Conservation (phyloP, 2,797 vertebrate species). For the Sorex maritimensis region DNA sequence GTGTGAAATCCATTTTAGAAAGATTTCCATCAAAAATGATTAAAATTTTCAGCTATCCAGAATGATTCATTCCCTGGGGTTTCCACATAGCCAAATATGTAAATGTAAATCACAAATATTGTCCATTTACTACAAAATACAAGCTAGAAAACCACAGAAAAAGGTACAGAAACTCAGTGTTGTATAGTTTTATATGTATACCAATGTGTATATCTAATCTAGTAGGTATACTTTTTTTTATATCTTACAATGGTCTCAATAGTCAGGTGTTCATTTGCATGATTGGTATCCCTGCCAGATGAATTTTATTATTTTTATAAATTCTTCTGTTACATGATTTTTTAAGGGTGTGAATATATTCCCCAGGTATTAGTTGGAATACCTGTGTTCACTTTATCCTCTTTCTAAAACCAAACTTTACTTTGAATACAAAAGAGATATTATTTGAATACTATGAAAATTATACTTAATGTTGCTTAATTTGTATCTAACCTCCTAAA, state of each 20-base stretch:
- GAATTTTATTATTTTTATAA: conserved; percentile 67
- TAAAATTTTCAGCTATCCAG: conserved; percentile 87
- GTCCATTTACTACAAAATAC: conserved; percentile 69
- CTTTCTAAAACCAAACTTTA: neutral
- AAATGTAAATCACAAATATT: conserved; percentile 84
- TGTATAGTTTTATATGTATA: neutral
- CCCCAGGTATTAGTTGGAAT: neutral
- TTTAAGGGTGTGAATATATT: neutral
- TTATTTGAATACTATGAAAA: conserved; percentile 13
- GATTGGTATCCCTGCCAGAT: neutral
- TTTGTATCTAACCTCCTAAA: conserved; percentile 53
- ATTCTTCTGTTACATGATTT: conserved; percentile 13
- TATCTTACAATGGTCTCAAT: neutral
- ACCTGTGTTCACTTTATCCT: neutral
- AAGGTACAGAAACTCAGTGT: neutral
- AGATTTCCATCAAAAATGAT: conserved; percentile 88
- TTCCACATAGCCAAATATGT: conserved; percentile 85
- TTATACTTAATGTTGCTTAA: conserved; percentile 22
- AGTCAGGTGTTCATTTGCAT: conserved; percentile 19
- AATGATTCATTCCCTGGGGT: conserved; percentile 85
- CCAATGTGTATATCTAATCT: neutral
- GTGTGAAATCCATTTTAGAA: conserved; percentile 88
- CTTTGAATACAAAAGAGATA: conserved; percentile 23
- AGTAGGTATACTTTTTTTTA: neutral
- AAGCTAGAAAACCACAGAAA: conserved; percentile 43